Base-by-base conservation (phyloP, 2,797 vertebrate genomes). In the Scolopax rusticola region DNA sequence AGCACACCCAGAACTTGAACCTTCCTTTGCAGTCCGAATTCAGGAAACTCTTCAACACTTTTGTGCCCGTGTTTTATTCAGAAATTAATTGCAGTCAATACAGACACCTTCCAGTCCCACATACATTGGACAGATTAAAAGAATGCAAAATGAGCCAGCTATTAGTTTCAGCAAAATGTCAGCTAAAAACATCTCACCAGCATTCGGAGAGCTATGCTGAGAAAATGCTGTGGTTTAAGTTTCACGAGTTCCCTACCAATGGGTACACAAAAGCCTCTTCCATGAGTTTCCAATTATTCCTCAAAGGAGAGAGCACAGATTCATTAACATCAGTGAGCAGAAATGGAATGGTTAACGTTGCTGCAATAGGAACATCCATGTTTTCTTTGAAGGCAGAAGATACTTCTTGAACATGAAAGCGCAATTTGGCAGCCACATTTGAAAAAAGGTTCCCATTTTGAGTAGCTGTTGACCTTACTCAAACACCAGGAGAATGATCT, bases 381-480 rank as follows among this genome's bases (percentile, higher is more conserved):
- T 54, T 78, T 23, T 60, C 78, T 69, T 23, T 75, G 57, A 50
- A 92, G 71, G 51, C 30, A 65, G 19, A 64, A 80, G 43, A 68
- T 3, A 74, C 11, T 75, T 73, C 78, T 81, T 20, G 1, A 70
- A 84, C 24, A 32, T 2, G 21, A 86, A 89, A 89, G 73, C 2
- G 19, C 43, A 54, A 47, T 80, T 67, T 87, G 76, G 79, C 73
- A 91, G 60, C 38, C 40, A 53, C 48, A 45, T 41, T n/a, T 64
- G 57, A 89, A 71, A 64, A 73, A 68, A 41, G 17, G 13, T 7
- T 61, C 57, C 45, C 8, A 1, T 71, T 73, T 43, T 45, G 50
- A 96, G 92, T 32, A 85, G 71, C 63, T 80, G 73, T 40, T 85
- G 89, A 75, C 38, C 56, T 92, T 50, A 70, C 18, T 81, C 60